These are phyloP conservation scores for Diglossa cyanea DNA, from an alignment of 2,797 vertebrate genomes.

Conservation along the genomic window DNA sequence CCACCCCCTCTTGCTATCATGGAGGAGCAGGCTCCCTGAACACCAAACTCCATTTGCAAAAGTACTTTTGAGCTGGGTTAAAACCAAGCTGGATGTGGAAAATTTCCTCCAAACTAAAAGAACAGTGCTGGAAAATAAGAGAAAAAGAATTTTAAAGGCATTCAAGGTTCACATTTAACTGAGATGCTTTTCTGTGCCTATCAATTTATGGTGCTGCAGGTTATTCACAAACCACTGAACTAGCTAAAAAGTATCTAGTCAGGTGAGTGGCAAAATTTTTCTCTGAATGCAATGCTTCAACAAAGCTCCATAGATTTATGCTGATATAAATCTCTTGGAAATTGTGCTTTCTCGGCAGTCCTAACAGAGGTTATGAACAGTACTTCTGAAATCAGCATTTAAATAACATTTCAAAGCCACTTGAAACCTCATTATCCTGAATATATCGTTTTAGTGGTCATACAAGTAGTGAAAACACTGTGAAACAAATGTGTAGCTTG, in stretches of 20 bases:
- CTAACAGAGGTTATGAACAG: conserved; percentile 2
- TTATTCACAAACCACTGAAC: neutral
- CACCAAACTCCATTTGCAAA: neutral
- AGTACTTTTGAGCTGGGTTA: neutral
- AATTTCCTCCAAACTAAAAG: neutral
- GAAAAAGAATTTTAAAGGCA: neutral
- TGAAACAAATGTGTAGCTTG: conserved; percentile 22
- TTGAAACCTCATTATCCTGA: conserved; percentile 35
- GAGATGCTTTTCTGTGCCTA: neutral
- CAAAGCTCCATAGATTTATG: neutral
- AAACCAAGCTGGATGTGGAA: neutral
- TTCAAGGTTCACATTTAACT: neutral
- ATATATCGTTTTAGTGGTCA: conserved; percentile 1
- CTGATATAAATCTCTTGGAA: neutral
- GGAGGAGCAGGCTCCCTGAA: neutral
- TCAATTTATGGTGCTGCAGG: neutral
- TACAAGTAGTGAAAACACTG: neutral
- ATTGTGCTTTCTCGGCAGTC: neutral
- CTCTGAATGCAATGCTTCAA: neutral
- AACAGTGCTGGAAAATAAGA: neutral
- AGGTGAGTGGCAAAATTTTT: neutral
- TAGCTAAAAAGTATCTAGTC: neutral
- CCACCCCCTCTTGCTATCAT: rapidly evolving
- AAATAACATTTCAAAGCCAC: conserved; percentile 44
- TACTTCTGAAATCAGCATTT: conserved; percentile 54